Percentiles rank a stretch among this genome's conserved stretches.
These are phyloP conservation scores for Meloidogyne chitwoodi DNA, from an alignment of 1,140 invertebrate species.

Conservation along the genomic window DNA sequence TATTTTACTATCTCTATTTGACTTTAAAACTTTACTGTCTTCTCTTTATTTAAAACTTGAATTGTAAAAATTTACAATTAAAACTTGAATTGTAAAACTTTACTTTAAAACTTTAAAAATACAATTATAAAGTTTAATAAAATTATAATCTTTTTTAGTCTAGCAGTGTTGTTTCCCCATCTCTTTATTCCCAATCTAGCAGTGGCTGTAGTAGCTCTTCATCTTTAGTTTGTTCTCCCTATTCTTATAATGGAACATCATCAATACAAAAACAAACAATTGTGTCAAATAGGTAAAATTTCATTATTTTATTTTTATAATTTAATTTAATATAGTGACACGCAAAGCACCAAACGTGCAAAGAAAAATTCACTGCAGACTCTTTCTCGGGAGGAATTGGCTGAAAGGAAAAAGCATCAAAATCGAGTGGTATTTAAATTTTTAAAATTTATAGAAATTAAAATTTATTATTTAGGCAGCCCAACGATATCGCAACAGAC, in stretches of 20 bases:
- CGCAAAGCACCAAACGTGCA: constrained; percentile 29
- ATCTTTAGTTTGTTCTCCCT: background rate
- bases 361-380: constrained; percentile 43
- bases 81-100: no score
- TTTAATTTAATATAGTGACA: no score
- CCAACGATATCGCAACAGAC: constrained; percentile 45
- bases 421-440: constrained; percentile 29
- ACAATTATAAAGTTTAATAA: no score
- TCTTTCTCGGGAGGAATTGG: constrained; percentile 38
- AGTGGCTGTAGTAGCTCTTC: background rate
- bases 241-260: background rate
- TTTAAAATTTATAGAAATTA: no score
- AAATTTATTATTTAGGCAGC: constrained; percentile 28
- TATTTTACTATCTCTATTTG: background rate
- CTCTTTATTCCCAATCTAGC: background rate
- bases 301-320: background rate
- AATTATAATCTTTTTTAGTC: background rate
- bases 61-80: no score
- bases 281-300: background rate
- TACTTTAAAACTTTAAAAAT: no score
- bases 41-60: background rate
- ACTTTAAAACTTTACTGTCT: background rate
- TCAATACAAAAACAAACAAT: background rate
- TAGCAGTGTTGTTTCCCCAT: constrained; percentile 6
- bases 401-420: constrained; percentile 53